Evolutionary conservation across 2,888 invertebrate species (phyloP).

Genomic region (Clanis bilineata): DNA sequence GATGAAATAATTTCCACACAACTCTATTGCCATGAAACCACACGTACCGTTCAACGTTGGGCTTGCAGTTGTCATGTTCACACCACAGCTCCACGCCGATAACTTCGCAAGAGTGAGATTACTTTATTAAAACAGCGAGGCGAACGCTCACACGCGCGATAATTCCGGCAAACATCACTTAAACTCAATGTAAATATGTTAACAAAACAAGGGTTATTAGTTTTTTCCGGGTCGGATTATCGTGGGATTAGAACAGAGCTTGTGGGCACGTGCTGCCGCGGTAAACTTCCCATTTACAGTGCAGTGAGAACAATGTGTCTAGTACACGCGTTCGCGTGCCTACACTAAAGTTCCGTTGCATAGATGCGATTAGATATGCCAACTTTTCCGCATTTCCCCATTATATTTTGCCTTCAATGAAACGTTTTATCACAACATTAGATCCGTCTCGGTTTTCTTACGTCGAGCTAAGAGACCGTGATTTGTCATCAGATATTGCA

Average conservation of each 20-base stretch:
- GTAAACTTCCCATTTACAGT: constrained; percentile 49
- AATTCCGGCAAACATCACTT: constrained; percentile 64
- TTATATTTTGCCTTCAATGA: constrained; percentile 47
- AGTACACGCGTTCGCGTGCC: constrained; percentile 46
- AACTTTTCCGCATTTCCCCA: constrained; percentile 57
- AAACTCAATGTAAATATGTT: constrained; percentile 62
- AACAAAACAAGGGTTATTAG: constrained; percentile 71
- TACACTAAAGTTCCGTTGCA: constrained; percentile 40
- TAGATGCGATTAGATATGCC: constrained; percentile 59
- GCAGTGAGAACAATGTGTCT: constrained; percentile 50
- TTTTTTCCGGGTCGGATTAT: constrained; percentile 76
- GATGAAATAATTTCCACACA: constrained; percentile 38
- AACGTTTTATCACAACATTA: constrained; percentile 46
- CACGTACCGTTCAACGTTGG: constrained; percentile 47
- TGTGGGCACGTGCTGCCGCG: constrained; percentile 56
- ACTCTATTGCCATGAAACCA: constrained; percentile 33
- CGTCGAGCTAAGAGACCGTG: constrained; percentile 39
- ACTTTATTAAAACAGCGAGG: constrained; percentile 60
- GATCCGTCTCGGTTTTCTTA: constrained; percentile 54
- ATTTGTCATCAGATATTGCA: constrained; percentile 48
- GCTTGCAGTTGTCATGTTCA: constrained; percentile 28
- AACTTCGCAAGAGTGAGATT: constrained; percentile 54
- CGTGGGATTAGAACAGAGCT: constrained; percentile 60
- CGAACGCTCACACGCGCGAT: constrained; percentile 56
- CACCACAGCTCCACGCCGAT: constrained; percentile 43